Percentiles rank a stretch among this genome's conserved stretches.
Evolutionary conservation across 2,113 vertebrate species (phyloP).

Genomic region (Polypterus bichir): DNA sequence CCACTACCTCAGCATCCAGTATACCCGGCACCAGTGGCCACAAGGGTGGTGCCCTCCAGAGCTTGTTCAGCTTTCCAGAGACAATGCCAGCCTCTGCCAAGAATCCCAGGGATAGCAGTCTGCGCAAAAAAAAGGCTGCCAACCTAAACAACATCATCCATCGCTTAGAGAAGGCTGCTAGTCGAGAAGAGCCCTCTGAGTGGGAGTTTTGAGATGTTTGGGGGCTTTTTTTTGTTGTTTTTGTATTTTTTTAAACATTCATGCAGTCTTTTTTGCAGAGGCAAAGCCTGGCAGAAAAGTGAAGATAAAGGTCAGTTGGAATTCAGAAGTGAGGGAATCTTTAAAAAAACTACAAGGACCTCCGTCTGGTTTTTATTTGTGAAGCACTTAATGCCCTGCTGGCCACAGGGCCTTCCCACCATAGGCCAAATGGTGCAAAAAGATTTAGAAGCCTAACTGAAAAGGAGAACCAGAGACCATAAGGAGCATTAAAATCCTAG

Average conservation of each 20-base stretch:
- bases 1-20: slow-evolving; percentile 68
- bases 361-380: slow-evolving; percentile 71
- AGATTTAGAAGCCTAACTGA: slow-evolving; percentile 51
- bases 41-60: slow-evolving; percentile 55
- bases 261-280: slow-evolving; percentile 37
- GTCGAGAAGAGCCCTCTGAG: slow-evolving; percentile 86
- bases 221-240: slow-evolving; percentile 4
- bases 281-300: slow-evolving; percentile 49
- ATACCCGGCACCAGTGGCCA: slow-evolving; percentile 74
- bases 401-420: slow-evolving; percentile 88
- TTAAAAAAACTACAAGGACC: slow-evolving; percentile 45
- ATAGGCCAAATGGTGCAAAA: slow-evolving; percentile 83
- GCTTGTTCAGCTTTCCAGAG: slow-evolving; percentile 80
- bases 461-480: slow-evolving; percentile 9
- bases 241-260: slow-evolving; percentile 5
- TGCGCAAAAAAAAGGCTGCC: slow-evolving; percentile 91
- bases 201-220: slow-evolving; percentile 82
- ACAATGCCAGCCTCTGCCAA: slow-evolving; percentile 53
- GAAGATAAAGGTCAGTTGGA: slow-evolving; percentile 37
- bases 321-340: slow-evolving; percentile 45
- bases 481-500: slow-evolving; percentile 63
- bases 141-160: slow-evolving; percentile 98
- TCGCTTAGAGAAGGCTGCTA: slow-evolving; percentile 89
- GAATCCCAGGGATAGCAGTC: slow-evolving; percentile 86
- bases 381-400: slow-evolving; percentile 89